Conservation (phyloP, 1,140 invertebrate species). For the Papilio polyxenes region DNA sequence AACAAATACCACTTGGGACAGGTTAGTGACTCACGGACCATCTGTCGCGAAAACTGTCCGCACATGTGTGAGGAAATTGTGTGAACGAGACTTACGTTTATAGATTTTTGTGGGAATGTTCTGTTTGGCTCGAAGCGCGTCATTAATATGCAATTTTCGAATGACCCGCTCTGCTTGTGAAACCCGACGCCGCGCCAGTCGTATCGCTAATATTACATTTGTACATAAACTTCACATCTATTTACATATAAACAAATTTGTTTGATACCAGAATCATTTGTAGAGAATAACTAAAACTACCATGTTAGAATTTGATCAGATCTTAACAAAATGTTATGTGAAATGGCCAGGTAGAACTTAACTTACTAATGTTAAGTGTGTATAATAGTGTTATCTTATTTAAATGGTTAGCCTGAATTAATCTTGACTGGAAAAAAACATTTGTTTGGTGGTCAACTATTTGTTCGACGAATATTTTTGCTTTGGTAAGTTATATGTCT, state of each 20-base stretch:
- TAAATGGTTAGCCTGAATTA: neutral
- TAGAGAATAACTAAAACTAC: neutral
- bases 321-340: neutral
- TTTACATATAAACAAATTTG: constrained; percentile 47
- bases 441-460: neutral
- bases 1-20: constrained; percentile 60
- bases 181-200: constrained; percentile 52
- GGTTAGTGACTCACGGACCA: constrained; percentile 76
- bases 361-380: neutral
- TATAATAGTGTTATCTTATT: neutral
- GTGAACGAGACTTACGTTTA: constrained; percentile 58
- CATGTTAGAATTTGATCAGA: neutral
- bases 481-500: neutral
- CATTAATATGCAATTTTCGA: constrained; percentile 63
- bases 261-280: constrained; percentile 44
- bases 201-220: constrained; percentile 29
- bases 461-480: neutral
- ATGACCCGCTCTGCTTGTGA: constrained; percentile 55
- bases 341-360: no score
- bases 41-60: constrained; percentile 74
- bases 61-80: constrained; percentile 74
- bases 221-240: constrained; percentile 35
- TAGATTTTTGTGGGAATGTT: constrained; percentile 54
- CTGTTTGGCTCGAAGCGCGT: constrained; percentile 24
- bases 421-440: neutral